Base-by-base conservation (phyloP, 2,888 invertebrate species). In the Eutolmus rufibarbis region DNA sequence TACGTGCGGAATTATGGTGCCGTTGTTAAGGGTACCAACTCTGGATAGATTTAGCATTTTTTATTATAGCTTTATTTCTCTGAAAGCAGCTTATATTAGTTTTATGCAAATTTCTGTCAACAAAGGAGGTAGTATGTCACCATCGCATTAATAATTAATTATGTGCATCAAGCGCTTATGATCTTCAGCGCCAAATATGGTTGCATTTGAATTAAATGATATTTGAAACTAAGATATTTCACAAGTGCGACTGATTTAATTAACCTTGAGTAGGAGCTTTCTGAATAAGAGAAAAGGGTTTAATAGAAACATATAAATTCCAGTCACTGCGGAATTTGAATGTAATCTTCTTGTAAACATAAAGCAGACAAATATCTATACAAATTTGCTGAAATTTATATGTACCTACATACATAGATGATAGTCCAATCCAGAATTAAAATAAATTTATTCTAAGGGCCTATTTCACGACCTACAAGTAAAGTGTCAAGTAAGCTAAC, bases 41-140 rank as follows among this genome's bases (percentile, higher is more conserved):
- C n/a, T 51, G 51, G 19, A 16, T 5, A 51, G 0, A 5, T n/a
- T 51, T 51, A 5, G 5, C 1, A 19, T 51, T 51, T 51, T 4
- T n/a, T 51, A 51, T 7, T 28, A n/a, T n/a, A n/a, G n/a, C n/a
- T 51, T 81, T 28, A 31, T 34, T 5, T 31, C 31, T 23, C 12
- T n/a, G 5, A n/a, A 28, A 19, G 66, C 78, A 76, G 56, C 74
- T 87, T 82, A 87, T 87, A 74, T 37, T 28, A 23, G n/a, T 16
- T 87, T 87, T 84, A 87, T 87, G 87, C 77, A 84, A 87, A 87
- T 87, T 74, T 34, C 76, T 31, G 16, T 37, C 31, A 74, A 23
- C 74, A 40, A 37, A 66, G 74, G n/a, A 84, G 12, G 23, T 23
- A 84, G 43, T 74, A 74, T 40, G 16, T 74, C 84, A n/a, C 16